Conservation (phyloP, 92 coral and sea anemone genomes). For the Chrysogorgia sp. region DNA sequence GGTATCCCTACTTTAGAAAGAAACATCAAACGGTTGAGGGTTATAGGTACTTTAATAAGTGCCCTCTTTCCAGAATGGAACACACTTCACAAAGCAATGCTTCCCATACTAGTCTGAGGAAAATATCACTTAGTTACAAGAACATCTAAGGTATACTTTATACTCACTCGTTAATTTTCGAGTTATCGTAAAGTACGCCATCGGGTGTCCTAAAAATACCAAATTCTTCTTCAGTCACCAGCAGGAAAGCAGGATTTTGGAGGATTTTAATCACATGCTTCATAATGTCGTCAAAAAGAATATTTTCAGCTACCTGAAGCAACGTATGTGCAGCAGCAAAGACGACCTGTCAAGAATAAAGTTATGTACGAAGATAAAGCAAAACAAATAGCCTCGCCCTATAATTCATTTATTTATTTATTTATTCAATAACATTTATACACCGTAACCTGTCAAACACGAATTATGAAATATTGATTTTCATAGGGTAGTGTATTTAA, state of each 20-base stretch:
- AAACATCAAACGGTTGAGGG: too few species aligned
- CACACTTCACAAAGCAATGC: background rate
- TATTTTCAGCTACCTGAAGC: conserved; percentile 16
- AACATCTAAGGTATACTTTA: too few species aligned
- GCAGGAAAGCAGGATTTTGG: conserved; percentile 52
- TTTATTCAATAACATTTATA: background rate
- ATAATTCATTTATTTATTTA: background rate
- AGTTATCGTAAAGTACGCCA: conserved; percentile 72
- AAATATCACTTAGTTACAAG: too few species aligned
- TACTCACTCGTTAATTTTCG: conserved; percentile 61
- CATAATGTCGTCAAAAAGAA: conserved; percentile 30
- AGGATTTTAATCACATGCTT: conserved; percentile 57
- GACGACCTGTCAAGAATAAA: conserved; percentile 60
- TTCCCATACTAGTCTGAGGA: too few species aligned
- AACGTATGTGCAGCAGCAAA: conserved; percentile 57
- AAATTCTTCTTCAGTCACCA: conserved; percentile 77
- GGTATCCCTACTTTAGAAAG: too few species aligned
- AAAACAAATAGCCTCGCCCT: background rate
- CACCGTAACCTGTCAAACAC: background rate
- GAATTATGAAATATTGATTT: too few species aligned
- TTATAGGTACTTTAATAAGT: too few species aligned
- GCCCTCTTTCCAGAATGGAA: too few species aligned
- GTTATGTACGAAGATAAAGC: conserved; percentile 67
- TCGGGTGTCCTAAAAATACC: conserved; percentile 81
- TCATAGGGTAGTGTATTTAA: too few species aligned